Base-by-base conservation (phyloP, 1,140 invertebrate species). In the Bombus waltoni region DNA sequence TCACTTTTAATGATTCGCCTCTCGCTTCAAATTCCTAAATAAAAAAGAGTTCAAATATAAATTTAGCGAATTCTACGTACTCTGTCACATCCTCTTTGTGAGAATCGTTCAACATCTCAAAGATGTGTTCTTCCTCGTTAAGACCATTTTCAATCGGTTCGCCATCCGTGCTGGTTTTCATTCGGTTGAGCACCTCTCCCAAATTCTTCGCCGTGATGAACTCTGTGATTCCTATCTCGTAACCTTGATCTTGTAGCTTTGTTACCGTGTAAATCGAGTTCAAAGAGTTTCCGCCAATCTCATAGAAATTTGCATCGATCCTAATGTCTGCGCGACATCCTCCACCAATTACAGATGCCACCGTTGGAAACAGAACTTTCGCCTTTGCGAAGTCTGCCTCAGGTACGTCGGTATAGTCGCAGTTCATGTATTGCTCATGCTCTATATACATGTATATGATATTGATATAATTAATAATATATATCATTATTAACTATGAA, bases 241-340 rank as follows among this genome's bases (percentile, higher is more conserved):
- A 98, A 85, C 97, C 97, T 91, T 97, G 96, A 75, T 98, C 97
- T n/a, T 96, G 95, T 62, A 98, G 93, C 91, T 96, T 96, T 0
- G 97, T 97, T 9, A 98, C 97, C 0, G 97, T 98, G 81, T 96
- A 97, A 62, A 98, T 97, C 0, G 98, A 98, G 92, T 98, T 98
- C 3, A 98, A 95, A 0, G 98, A 98, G 92, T 98, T 98, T 35
- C 98, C 98, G 25, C 98, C 98, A 47, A 98, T 95, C 83, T 98
- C 96, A 92, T 98, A 98, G 93, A 98, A 98, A 89, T 98, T 98
- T 1, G 97, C 96, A 22, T 96, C 94, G 0, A 96, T 85, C 3
- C 96, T 96, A 0, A 98, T 92, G 3, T 95, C 94, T 1, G 96
- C 94, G 44, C 97, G 94, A 0, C 96, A 95, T 2, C 96, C 95